phyloP scores from a whole-genome alignment of 1,140 invertebrate species.

The Drosophila pectinifera region DNA sequence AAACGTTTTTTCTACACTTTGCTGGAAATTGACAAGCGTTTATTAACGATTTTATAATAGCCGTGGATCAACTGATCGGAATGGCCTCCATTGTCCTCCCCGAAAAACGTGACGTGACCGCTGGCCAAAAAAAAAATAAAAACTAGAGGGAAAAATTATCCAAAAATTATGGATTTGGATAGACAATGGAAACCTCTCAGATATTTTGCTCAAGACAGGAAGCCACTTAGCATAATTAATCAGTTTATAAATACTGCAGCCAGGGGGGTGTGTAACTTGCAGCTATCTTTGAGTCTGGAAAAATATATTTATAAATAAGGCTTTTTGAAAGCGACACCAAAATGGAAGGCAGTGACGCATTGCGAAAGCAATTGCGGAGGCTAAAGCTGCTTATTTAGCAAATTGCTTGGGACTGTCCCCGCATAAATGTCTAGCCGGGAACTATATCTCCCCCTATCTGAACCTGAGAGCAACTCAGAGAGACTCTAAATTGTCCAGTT shows the following conservation, averaged over 20 bases:
- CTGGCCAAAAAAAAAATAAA: too few species aligned
- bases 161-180: slow-evolving; percentile 17
- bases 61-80: slow-evolving; percentile 70
- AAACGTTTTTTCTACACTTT: slow-evolving; percentile 82
- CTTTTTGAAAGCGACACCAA: slow-evolving; percentile 13
- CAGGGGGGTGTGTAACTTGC: neutral
- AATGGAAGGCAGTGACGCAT: slow-evolving; percentile 67
- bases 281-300: neutral
- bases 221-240: slow-evolving; percentile 76
- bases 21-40: slow-evolving; percentile 79
- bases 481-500: slow-evolving; percentile 69
- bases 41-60: slow-evolving; percentile 83
- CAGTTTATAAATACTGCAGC: slow-evolving; percentile 65
- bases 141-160: slow-evolving; percentile 37
- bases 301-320: neutral
- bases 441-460: neutral
- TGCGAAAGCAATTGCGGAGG: slow-evolving; percentile 38
- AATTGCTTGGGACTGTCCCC: slow-evolving; percentile 46
- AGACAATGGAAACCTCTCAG: slow-evolving; percentile 40
- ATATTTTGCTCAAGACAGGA: slow-evolving; percentile 76
- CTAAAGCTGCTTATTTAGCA: slow-evolving; percentile 70
- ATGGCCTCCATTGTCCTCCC: slow-evolving; percentile 64
- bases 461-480: neutral
- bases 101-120: slow-evolving; percentile 71
- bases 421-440: slow-evolving; percentile 19